These are phyloP conservation scores for Micromussa lordhowensis DNA, from an alignment of 92 coral and sea anemone species.

Conservation along the genomic window DNA sequence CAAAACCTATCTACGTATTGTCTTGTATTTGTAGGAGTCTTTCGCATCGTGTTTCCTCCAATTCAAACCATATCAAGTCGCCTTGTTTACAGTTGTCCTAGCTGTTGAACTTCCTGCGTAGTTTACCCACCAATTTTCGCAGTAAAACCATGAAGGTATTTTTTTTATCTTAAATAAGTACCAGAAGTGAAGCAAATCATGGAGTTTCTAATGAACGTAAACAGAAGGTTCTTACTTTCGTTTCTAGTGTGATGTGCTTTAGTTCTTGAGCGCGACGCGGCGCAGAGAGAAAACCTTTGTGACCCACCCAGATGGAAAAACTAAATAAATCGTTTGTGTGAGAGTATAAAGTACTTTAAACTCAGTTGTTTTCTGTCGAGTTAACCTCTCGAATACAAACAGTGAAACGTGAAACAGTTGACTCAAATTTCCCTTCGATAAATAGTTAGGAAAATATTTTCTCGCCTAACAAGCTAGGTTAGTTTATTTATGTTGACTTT, in stretches of 20 bases:
- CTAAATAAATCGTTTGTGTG: slow-evolving; percentile 49
- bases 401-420: slow-evolving; percentile 76
- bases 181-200: neutral
- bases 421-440: slow-evolving; percentile 78
- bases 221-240: neutral
- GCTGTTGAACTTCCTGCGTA: slow-evolving; percentile 11
- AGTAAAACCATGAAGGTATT: neutral
- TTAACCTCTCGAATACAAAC: slow-evolving; percentile 77
- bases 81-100: slow-evolving; percentile 27
- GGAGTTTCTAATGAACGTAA: neutral
- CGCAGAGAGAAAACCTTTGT: neutral
- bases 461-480: slow-evolving; percentile 74
- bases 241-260: neutral
- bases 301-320: slow-evolving; percentile 26
- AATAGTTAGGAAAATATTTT: slow-evolving; percentile 88
- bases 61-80: slow-evolving; percentile 9
- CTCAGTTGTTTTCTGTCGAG: slow-evolving; percentile 48
- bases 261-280: neutral
- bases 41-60: neutral
- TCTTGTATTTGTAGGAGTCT: neutral
- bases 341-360: slow-evolving; percentile 38
- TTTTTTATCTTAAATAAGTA: slow-evolving; percentile 3
- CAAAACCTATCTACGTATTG: neutral
- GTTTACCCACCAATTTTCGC: neutral
- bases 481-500: slow-evolving; percentile 42